These are phyloP conservation scores for Spea multiplicata DNA, from an alignment of 2,113 vertebrate species.

Conservation along the genomic window DNA sequence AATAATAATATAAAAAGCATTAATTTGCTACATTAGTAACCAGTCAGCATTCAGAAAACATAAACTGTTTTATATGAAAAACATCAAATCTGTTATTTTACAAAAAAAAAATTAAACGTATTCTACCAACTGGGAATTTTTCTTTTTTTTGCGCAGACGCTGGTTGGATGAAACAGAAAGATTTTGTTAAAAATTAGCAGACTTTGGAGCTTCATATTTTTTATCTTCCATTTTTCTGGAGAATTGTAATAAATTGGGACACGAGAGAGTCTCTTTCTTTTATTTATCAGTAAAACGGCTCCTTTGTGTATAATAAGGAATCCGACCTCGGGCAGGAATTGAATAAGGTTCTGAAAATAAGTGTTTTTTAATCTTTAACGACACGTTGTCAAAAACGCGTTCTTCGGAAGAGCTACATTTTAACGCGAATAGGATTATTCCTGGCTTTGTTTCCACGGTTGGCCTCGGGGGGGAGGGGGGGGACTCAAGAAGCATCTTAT, in stretches of 20 bases:
- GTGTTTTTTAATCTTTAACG: not conserved
- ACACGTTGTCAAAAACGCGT: not conserved
- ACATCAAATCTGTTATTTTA: too few species aligned
- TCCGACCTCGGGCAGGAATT: slow-evolving; percentile 8
- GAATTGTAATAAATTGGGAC: slow-evolving; percentile 21
- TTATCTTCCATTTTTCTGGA: slow-evolving; percentile 3
- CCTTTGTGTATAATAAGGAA: not conserved
- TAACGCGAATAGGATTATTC: too few species aligned
- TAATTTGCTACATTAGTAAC: too few species aligned
- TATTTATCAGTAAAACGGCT: slow-evolving; percentile 13
- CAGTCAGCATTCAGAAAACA: too few species aligned
- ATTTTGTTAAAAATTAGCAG: slow-evolving; percentile 11
- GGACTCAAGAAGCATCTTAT: too few species aligned
- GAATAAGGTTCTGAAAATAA: not conserved
- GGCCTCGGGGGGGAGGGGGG: too few species aligned
- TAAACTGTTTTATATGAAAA: too few species aligned
- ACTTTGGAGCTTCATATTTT: slow-evolving; percentile 4
- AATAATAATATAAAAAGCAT: too few species aligned
- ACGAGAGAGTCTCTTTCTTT: slow-evolving; percentile 6
- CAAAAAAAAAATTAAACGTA: too few species aligned
- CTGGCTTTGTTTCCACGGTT: too few species aligned
- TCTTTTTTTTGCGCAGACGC: too few species aligned
- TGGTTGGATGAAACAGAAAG: not conserved
- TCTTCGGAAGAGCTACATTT: not conserved
- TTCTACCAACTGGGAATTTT: too few species aligned